Conservation (phyloP, 1,140 invertebrate genomes). For the Pseudomyrmex pallidus region DNA sequence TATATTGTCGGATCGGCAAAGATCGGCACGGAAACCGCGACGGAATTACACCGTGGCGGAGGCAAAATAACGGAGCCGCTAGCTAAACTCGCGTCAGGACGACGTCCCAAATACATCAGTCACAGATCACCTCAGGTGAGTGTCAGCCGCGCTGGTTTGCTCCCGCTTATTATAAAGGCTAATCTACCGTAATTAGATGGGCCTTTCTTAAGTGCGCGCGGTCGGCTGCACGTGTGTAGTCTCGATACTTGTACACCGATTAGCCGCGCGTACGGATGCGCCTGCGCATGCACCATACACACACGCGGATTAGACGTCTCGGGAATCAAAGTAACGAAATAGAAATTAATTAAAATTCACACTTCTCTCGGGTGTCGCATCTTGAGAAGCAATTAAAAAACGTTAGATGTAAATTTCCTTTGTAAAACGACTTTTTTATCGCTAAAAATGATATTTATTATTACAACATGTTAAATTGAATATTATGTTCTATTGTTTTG, state of each 20-base stretch:
- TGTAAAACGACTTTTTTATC: not conserved
- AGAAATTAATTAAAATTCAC: constrained; percentile 41
- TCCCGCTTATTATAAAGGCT: constrained; percentile 63
- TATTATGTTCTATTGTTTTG: not conserved
- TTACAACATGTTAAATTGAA: constrained; percentile 15
- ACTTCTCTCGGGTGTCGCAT: not conserved
- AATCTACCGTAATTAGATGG: constrained; percentile 72
- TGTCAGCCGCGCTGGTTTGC: constrained; percentile 44
- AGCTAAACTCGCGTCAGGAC: constrained; percentile 73
- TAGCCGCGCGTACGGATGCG: constrained; percentile 26
- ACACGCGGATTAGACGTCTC: constrained; percentile 23
- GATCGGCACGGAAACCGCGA: constrained; percentile 50
- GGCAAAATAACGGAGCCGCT: constrained; percentile 66
- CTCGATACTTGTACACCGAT: constrained; percentile 32
- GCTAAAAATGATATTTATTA: not conserved
- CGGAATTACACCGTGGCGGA: constrained; percentile 60
- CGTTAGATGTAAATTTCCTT: not conserved
- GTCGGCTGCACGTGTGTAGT: constrained; percentile 48
- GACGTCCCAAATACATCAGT: constrained; percentile 80
- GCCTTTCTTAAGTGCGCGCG: constrained; percentile 63
- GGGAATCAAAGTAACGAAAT: constrained; percentile 12
- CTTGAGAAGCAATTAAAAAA: constrained; percentile 11
- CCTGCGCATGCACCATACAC: constrained; percentile 31
- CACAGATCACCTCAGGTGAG: constrained; percentile 77
- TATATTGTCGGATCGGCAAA: constrained; percentile 17